Percentiles rank a stretch among this genome's conserved stretches.
These are phyloP conservation scores for Sinohyriopsis cumingii DNA, from an alignment of 2,888 invertebrate species.

Conservation along the genomic window DNA sequence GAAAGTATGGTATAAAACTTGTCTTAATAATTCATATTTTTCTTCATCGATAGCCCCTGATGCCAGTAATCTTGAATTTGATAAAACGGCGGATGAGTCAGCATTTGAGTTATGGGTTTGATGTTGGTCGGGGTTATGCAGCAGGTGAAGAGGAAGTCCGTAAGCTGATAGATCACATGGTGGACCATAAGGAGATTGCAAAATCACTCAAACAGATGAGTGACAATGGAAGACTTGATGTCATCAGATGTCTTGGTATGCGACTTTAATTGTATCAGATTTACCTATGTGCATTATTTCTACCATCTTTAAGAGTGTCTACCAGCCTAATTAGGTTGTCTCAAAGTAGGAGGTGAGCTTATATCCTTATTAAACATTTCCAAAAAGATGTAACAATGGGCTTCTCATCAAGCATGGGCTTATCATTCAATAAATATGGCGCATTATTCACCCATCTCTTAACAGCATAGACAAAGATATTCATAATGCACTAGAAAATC, in stretches of 20 bases:
- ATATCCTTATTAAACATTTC: too few relatives aligned
- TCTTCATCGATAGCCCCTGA: constrained; percentile 40
- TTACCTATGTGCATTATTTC: background rate
- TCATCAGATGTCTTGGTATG: constrained; percentile 66
- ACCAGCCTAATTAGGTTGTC: too few relatives aligned
- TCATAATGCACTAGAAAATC: too few relatives aligned
- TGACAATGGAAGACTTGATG: constrained; percentile 55
- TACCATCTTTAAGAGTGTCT: too few relatives aligned
- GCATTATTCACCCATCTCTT: too few relatives aligned
- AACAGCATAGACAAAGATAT: too few relatives aligned
- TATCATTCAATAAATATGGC: too few relatives aligned
- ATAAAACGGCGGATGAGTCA: constrained; percentile 76
- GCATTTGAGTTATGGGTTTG: constrained; percentile 78
- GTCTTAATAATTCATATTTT: background rate
- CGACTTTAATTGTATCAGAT: background rate
- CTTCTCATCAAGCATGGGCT: too few relatives aligned
- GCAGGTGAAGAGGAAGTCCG: constrained; percentile 78
- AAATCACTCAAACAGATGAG: constrained; percentile 56
- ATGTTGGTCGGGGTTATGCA: constrained; percentile 79
- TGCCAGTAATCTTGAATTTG: constrained; percentile 75
- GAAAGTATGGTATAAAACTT: too few relatives aligned
- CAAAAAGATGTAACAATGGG: too few relatives aligned
- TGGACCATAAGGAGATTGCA: constrained; percentile 70
- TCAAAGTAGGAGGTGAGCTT: too few relatives aligned
- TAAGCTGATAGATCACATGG: constrained; percentile 75